Percentiles rank a stretch among this genome's conserved stretches.
Evolutionary conservation across 2,888 invertebrate species (phyloP).

Genomic region (Muscina levida): DNA sequence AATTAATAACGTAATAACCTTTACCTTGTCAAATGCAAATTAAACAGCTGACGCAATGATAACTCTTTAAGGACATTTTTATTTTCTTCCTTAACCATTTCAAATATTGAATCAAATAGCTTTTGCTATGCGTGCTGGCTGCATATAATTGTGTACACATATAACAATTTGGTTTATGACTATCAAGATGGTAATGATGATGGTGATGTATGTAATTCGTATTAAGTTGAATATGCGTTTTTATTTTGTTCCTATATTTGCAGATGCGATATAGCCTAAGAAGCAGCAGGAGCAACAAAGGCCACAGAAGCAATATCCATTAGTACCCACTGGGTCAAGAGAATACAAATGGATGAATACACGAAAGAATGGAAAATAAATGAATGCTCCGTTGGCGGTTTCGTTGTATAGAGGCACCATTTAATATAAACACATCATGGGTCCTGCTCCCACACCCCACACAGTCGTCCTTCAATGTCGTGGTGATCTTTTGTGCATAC

Average conservation of each 20-base stretch:
- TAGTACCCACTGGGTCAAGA: constrained; percentile 36
- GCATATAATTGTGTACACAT: not conserved
- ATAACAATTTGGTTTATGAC: constrained; percentile 21
- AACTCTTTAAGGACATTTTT: too few relatives aligned
- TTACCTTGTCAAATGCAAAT: too few relatives aligned
- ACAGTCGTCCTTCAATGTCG: not conserved
- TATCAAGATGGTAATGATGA: constrained; percentile 19
- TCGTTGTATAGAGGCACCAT: not conserved
- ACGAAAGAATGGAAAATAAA: not conserved
- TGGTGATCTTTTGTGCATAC: not conserved
- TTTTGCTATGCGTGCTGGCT: not conserved
- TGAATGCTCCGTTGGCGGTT: not conserved
- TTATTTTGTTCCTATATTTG: constrained; percentile 1
- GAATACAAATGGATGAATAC: constrained; percentile 13
- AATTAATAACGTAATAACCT: too few relatives aligned
- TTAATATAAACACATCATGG: not conserved
- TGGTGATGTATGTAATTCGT: constrained; percentile 19
- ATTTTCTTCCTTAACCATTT: not conserved
- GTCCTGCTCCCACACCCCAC: not conserved
- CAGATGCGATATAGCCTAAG: not conserved
- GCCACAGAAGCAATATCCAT: constrained; percentile 34
- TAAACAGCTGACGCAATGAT: too few relatives aligned
- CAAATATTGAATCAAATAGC: not conserved
- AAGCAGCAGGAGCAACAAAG: not conserved
- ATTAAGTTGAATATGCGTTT: constrained; percentile 26